Base-by-base conservation (phyloP, 2,888 invertebrate genomes). In the Phortica magna region DNA sequence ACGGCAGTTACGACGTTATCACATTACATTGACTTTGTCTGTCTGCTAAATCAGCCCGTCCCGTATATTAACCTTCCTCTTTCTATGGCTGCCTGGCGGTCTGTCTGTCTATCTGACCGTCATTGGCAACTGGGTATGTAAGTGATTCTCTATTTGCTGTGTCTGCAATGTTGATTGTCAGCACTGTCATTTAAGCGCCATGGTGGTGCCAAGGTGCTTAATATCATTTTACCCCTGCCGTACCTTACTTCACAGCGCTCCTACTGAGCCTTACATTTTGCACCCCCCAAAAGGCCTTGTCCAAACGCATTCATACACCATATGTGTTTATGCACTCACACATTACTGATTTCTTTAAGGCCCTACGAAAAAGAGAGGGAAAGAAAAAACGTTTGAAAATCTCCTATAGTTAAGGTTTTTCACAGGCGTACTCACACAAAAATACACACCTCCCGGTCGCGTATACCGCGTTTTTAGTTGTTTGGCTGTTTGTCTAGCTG, bases 171-270 rank as follows among this genome's bases (percentile, higher is more conserved):
- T 82, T 84, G 85, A 85, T 81, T 89, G 89, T 83, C 86, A 83
- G 83, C 82, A 80, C 80, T 84, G 87, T 84, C 86, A 85, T 74
- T 82, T 84, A 83, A 86, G 85, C 86, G 86, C 84, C 85, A 79
- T 80, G 82, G 84, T 80, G 82, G 85, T 80, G 83, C 82, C 83
- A 76, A 59, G 67, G 77, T 78, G 79, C 83, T 78, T 79, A 79
- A 77, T 81, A 77, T 73, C 78, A 43, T 73, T 75, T 42, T 78
- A 41, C 77, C 43, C 78, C 78, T 79, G 59, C 73, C 31, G 1
- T 31, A 55, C 72, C 72, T 75, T 53, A 48, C 17, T 61, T 67
- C 78, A 31, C 73, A 17, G 57, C 64, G 22, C 64, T 75, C 65
- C 77, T 73, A 70, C 76, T 76, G 73, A 61, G 22, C 10, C n/a